phyloP scores from a whole-genome alignment of 2,888 invertebrate species.

The Coenonympha glycerion region DNA sequence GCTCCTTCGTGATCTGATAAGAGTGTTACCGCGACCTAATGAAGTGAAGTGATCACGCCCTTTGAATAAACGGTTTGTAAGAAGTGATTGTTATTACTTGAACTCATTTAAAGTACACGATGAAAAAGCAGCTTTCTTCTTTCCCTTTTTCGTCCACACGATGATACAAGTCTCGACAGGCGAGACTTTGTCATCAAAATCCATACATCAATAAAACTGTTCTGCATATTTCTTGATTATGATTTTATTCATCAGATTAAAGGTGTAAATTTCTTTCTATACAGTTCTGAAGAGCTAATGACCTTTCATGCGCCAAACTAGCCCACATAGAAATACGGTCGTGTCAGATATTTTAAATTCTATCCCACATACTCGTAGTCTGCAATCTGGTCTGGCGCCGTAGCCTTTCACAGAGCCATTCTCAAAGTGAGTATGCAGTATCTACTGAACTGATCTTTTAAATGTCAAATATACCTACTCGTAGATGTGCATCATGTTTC shows the following conservation, averaged over 20 bases:
- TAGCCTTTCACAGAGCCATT: conserved; percentile 10
- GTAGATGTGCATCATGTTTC: neutral
- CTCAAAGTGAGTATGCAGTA: neutral
- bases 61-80: conserved; percentile 14
- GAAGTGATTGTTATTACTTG: conserved; percentile 10
- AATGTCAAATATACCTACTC: conserved; percentile 3
- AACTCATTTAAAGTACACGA: neutral
- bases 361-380: neutral
- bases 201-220: too few relatives aligned
- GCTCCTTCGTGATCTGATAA: conserved; percentile 29
- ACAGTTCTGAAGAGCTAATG: neutral
- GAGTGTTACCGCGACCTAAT: conserved; percentile 29
- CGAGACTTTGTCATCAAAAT: neutral
- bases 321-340: neutral
- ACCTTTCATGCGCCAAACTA: neutral
- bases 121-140: neutral
- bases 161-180: neutral
- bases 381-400: conserved; percentile 9
- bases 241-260: neutral
- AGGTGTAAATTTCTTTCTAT: neutral
- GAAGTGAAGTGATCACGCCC: conserved; percentile 20
- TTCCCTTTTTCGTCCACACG: neutral
- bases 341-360: conserved; percentile 4
- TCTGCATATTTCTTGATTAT: neutral
- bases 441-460: neutral